phyloP scores from a whole-genome alignment of 1,140 invertebrate genomes.

The Brachionus koreanus region DNA sequence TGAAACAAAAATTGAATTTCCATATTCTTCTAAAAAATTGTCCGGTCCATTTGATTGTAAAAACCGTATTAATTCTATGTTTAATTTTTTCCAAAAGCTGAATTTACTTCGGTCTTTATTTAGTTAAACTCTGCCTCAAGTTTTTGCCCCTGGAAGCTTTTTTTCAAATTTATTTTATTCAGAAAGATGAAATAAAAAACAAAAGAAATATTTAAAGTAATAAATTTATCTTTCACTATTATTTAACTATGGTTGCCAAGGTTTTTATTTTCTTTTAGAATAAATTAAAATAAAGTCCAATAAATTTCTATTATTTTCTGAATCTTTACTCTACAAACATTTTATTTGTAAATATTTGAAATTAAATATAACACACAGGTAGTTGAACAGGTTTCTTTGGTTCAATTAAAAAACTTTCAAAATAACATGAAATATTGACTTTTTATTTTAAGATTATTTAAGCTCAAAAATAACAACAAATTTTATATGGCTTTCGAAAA shows the following conservation, averaged over 20 bases:
- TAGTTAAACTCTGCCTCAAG: not conserved
- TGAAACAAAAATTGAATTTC: not conserved
- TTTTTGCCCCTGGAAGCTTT: not conserved
- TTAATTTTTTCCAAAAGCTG: not conserved
- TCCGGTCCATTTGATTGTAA: not conserved
- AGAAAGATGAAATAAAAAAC: not conserved
- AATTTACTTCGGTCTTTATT: not conserved
- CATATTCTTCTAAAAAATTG: not conserved
- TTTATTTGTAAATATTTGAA: slow-evolving; percentile 30
- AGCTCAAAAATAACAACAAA: not conserved
- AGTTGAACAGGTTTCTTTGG: not conserved
- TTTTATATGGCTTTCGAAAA: not conserved
- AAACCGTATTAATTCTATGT: not conserved
- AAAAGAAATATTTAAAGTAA: not conserved
- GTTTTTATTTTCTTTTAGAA: not conserved
- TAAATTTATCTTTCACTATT: slow-evolving; percentile 26
- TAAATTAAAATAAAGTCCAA: slow-evolving; percentile 24
- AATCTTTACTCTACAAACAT: slow-evolving; percentile 26
- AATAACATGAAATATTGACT: not conserved
- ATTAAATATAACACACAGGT: not conserved
- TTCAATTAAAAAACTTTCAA: not conserved
- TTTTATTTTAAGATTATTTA: not conserved
- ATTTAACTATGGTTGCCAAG: slow-evolving; percentile 34
- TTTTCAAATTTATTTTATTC: not conserved
- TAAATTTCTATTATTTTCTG: not conserved